A percentile compares a stretch with the other conserved stretches of the same genome.
phyloP scores from a whole-genome alignment of 2,113 vertebrate species.

The Neodon shergylaensis region DNA sequence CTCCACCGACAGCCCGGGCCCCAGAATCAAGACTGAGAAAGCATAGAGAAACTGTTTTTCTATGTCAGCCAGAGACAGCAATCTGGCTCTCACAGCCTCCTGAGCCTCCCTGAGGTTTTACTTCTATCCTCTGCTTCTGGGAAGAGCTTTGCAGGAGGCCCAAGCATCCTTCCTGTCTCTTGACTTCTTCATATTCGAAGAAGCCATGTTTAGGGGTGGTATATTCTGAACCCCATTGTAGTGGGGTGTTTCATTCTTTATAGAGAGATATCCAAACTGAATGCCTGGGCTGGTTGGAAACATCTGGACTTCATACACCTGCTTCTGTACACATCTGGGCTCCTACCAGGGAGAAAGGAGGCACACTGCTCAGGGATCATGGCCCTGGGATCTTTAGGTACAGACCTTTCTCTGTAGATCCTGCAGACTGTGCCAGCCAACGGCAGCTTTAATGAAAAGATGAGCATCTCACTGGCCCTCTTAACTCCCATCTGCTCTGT shows the following conservation, averaged over 20 bases:
- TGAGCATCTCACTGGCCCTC: background rate
- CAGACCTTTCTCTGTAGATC: fast-evolving
- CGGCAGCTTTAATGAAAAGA: background rate
- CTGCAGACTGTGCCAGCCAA: no score
- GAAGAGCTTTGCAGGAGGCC: no score
- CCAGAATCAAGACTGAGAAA: background rate
- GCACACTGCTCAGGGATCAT: background rate
- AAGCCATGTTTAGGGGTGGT: background rate
- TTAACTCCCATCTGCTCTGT: background rate
- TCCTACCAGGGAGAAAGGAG: fast-evolving
- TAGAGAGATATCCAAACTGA: background rate
- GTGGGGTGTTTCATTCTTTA: no score
- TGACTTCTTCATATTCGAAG: background rate
- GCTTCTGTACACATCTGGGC: background rate
- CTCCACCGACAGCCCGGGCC: background rate
- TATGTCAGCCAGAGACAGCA: background rate
- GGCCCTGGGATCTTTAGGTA: background rate
- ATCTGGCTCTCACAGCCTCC: background rate
- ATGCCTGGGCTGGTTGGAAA: no score
- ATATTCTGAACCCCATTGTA: background rate
- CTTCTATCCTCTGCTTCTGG: background rate
- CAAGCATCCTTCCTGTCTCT: background rate
- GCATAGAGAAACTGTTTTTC: background rate
- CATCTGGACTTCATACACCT: background rate
- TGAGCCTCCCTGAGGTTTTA: background rate